Evolutionary conservation across 2,888 invertebrate species (phyloP).

Genomic region (Ecliptopera silaceata): DNA sequence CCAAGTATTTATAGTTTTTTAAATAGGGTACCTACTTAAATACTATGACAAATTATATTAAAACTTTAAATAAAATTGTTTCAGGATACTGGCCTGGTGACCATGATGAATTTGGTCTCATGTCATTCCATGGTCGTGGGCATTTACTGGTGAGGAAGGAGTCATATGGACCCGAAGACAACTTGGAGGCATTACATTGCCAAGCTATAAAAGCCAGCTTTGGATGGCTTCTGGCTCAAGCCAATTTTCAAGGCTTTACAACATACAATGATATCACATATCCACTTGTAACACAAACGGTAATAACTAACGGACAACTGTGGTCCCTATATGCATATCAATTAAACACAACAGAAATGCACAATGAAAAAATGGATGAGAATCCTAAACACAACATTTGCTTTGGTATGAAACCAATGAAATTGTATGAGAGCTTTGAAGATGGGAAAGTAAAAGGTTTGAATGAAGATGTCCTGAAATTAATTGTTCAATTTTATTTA

Average conservation of each 20-base stretch:
- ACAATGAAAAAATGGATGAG: conserved; percentile 83
- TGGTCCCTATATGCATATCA: conserved; percentile 96
- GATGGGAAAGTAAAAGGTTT: conserved; percentile 89
- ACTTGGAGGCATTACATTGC: conserved; percentile 85
- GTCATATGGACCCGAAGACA: conserved; percentile 79
- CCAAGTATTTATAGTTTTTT: too few relatives aligned
- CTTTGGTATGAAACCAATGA: conserved; percentile 88
- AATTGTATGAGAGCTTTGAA: conserved; percentile 89
- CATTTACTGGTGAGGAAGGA: conserved; percentile 78
- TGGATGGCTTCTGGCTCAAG: conserved; percentile 90
- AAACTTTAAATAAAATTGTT: conserved; percentile 35
- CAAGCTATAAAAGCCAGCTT: conserved; percentile 92
- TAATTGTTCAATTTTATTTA: conserved; percentile 88
- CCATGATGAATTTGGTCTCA: conserved; percentile 87
- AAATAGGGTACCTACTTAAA: too few relatives aligned
- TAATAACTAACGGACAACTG: conserved; percentile 93
- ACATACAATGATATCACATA: conserved; percentile 95
- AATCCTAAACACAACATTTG: conserved; percentile 91
- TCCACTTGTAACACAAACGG: conserved; percentile 93
- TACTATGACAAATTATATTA: too few relatives aligned
- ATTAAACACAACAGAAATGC: conserved; percentile 91
- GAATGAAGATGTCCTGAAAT: conserved; percentile 90
- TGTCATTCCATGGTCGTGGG: conserved; percentile 88
- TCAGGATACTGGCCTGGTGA: conserved; percentile 94
- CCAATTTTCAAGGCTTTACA: conserved; percentile 94